Conservation (phyloP, 2,888 invertebrate species). For the Tiliacea aurago region DNA sequence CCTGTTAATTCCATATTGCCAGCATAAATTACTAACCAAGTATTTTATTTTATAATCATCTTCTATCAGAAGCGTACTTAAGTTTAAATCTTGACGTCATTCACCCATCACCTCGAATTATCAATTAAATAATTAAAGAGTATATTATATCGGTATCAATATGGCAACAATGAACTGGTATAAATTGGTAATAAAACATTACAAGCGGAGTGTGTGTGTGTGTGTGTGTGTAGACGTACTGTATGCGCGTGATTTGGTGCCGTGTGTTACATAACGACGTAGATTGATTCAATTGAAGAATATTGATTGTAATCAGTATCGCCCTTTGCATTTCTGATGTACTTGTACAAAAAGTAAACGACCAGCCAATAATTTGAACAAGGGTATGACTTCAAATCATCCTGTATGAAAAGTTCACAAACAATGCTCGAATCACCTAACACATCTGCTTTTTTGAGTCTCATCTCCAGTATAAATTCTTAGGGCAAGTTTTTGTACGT, state of each 20-base stretch:
- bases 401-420: not conserved
- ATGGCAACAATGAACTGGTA: constrained; percentile 34
- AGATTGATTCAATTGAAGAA: constrained; percentile 49
- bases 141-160: constrained; percentile 32
- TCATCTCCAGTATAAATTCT: not conserved
- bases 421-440: not conserved
- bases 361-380: not conserved
- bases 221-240: constrained; percentile 8
- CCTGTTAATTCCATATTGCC: not conserved
- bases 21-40: constrained; percentile 6
- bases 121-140: constrained; percentile 59
- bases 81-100: constrained; percentile 52
- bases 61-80: constrained; percentile 26
- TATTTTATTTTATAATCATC: constrained; percentile 11
- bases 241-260: constrained; percentile 26
- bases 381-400: not conserved
- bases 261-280: constrained; percentile 26
- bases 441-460: too few relatives aligned
- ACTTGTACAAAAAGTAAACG: not conserved
- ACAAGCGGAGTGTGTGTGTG: not conserved
- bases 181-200: constrained; percentile 49
- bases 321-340: constrained; percentile 11
- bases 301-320: constrained; percentile 26
- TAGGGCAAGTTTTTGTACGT: not conserved
- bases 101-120: constrained; percentile 62